These are phyloP conservation scores for Phortica variegata DNA, from an alignment of 1,140 invertebrate genomes.

Conservation along the genomic window DNA sequence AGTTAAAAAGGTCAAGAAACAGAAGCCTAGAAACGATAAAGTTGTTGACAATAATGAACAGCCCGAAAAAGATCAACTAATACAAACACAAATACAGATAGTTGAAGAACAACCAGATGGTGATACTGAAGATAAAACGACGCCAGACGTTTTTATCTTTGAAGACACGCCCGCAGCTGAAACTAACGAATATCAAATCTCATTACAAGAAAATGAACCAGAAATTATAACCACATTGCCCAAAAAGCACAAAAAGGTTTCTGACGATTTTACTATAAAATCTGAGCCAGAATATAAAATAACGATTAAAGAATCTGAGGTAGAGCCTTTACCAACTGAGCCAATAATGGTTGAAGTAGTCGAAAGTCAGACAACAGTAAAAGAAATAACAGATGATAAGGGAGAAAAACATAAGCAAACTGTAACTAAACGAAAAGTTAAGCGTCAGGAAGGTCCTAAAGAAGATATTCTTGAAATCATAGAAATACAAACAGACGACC, in stretches of 20 bases:
- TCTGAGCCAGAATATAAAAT: slow-evolving; percentile 22
- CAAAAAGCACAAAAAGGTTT: slow-evolving; percentile 9
- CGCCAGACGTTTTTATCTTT: slow-evolving; percentile 8
- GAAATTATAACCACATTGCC: too few relatives aligned
- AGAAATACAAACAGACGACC: slow-evolving; percentile 52
- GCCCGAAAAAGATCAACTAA: slow-evolving; percentile 14
- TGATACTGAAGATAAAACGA: slow-evolving; percentile 25
- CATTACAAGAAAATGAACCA: slow-evolving; percentile 3
- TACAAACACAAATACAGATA: not conserved
- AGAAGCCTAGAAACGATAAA: slow-evolving; percentile 2
- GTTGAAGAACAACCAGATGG: slow-evolving; percentile 15
- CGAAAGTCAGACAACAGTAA: slow-evolving; percentile 40
- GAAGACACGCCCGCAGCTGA: slow-evolving; percentile 25
- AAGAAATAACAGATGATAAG: slow-evolving; percentile 38
- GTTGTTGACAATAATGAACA: not conserved
- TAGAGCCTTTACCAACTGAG: slow-evolving; percentile 16
- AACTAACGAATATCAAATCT: slow-evolving; percentile 7
- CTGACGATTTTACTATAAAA: slow-evolving; percentile 13
- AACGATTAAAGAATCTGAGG: slow-evolving; percentile 22
- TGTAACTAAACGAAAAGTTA: slow-evolving; percentile 56
- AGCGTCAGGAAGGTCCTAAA: slow-evolving; percentile 47
- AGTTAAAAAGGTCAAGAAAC: slow-evolving; percentile 1
- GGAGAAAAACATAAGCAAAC: slow-evolving; percentile 51
- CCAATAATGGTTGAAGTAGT: slow-evolving; percentile 31
- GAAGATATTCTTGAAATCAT: slow-evolving; percentile 56